A percentile compares a stretch with the other conserved stretches of the same genome.
Conservation (phyloP, 2,113 vertebrate genomes). For the Tympanuchus pallidicinctus region DNA sequence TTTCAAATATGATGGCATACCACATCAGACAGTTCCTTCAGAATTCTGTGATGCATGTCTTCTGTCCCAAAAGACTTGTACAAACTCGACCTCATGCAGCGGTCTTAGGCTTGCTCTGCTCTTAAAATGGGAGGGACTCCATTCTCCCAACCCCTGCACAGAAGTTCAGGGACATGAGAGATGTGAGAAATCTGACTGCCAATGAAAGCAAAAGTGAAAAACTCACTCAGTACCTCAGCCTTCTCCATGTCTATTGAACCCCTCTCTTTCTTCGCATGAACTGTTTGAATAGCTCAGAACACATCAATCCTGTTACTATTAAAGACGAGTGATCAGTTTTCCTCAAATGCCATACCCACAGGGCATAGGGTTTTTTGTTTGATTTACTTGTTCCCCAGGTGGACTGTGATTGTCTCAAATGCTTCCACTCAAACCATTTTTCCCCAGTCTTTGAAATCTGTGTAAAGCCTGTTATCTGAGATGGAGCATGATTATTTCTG, state of each 20-base stretch:
- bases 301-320: background rate
- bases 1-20: too few relatives aligned
- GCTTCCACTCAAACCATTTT: background rate
- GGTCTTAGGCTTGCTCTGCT: background rate
- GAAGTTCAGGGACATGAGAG: background rate
- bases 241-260: background rate
- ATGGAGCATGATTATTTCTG: background rate
- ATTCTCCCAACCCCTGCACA: background rate
- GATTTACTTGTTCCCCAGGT: background rate
- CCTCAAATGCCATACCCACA: background rate
- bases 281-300: background rate
- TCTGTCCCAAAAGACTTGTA: background rate
- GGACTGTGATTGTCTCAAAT: slow-evolving; percentile 10
- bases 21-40: too few relatives aligned
- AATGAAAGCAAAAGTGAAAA: background rate
- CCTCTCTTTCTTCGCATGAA: background rate
- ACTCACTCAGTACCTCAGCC: background rate
- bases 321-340: slow-evolving; percentile 8
- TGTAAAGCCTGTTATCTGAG: background rate
- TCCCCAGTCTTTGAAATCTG: background rate
- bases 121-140: background rate
- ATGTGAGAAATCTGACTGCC: background rate
- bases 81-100: background rate
- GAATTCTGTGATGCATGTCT: background rate
- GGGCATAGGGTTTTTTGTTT: background rate